Percentiles rank a stretch among this genome's conserved stretches.
Conservation (phyloP, 2,113 vertebrate species). For the Zeus faber region DNA sequence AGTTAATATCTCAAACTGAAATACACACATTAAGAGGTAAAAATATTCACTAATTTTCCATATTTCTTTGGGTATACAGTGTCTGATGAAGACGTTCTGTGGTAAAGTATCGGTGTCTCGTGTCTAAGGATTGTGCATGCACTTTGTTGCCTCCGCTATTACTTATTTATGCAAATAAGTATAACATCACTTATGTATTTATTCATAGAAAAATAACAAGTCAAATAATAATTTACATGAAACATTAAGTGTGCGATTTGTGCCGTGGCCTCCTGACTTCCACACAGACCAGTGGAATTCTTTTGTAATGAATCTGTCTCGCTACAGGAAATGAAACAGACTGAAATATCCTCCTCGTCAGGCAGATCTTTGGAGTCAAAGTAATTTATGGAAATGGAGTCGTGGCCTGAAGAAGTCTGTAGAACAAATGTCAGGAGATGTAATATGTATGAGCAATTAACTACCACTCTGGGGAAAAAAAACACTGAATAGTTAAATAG, state of each 20-base stretch:
- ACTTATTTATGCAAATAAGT: constrained; percentile 29
- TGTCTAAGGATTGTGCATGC: constrained; percentile 15
- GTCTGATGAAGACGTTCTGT: neutral
- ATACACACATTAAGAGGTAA: too few relatives aligned
- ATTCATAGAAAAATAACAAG: constrained; percentile 37
- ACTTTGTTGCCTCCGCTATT: constrained; percentile 19
- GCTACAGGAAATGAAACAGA: constrained; percentile 34
- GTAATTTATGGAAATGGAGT: constrained; percentile 65
- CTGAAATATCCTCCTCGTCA: constrained; percentile 42
- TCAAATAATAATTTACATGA: constrained; percentile 41
- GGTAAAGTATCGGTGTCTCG: neutral
- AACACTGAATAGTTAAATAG: constrained; percentile 13
- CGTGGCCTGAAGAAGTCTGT: constrained; percentile 38
- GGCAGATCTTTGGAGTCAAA: constrained; percentile 46
- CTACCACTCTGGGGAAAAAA: neutral
- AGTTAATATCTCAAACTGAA: constrained; percentile 46
- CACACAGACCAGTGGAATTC: constrained; percentile 2
- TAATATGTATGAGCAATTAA: too few relatives aligned
- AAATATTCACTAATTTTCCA: too few relatives aligned
- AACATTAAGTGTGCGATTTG: constrained; percentile 18
- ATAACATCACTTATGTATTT: constrained; percentile 31
- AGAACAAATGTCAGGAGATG: constrained; percentile 2
- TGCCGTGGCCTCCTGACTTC: constrained; percentile 15
- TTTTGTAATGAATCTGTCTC: constrained; percentile 37
- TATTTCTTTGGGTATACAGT: too few relatives aligned